Percentiles rank a stretch among this genome's conserved stretches.
Conservation (phyloP, 2,113 vertebrate genomes). For the Macquaria ambigua region DNA sequence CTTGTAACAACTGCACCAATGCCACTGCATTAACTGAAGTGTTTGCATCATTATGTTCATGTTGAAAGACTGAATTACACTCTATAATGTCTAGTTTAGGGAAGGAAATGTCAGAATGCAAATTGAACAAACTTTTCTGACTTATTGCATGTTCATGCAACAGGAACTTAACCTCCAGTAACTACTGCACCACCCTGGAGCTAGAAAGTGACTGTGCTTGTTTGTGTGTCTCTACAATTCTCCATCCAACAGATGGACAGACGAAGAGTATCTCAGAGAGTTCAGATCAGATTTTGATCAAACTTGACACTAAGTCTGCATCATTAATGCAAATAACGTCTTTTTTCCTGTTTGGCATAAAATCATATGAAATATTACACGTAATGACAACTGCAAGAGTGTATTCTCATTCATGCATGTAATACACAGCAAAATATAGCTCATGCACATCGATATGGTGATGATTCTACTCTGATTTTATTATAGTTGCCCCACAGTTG, state of each 20-base stretch:
- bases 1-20: background rate
- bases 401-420: slow-evolving; percentile 58
- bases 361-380: background rate
- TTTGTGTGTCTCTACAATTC: background rate
- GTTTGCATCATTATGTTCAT: background rate
- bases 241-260: background rate
- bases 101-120: background rate
- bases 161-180: background rate
- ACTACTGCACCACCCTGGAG: no score
- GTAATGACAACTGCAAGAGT: background rate
- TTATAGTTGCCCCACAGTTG: background rate
- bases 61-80: background rate
- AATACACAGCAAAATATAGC: slow-evolving; percentile 42
- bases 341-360: background rate
- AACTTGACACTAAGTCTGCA: background rate
- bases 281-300: background rate
- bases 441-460: slow-evolving; percentile 54
- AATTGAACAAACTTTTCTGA: background rate
- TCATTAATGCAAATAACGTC: background rate
- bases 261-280: background rate
- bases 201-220: background rate
- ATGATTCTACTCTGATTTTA: slow-evolving; percentile 6
- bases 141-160: background rate
- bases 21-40: background rate
- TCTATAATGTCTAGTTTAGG: background rate